phyloP scores from a whole-genome alignment of 2,113 vertebrate species.

The Arenaria interpres region DNA sequence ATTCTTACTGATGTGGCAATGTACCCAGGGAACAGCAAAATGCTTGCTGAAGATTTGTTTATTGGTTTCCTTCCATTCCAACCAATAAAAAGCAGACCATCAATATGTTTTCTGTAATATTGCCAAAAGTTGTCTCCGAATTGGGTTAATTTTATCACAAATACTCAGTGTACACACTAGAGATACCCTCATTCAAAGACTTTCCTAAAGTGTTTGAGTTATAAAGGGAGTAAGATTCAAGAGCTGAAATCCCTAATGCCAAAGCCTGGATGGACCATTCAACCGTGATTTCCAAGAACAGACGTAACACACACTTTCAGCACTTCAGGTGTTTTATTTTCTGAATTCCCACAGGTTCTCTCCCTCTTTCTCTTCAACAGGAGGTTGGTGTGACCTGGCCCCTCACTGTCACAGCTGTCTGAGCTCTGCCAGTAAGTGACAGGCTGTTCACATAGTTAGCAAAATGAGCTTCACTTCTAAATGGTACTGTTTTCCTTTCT shows the following conservation, averaged over 20 bases:
- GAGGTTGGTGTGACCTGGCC: neutral
- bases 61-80: neutral
- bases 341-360: neutral
- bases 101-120: neutral
- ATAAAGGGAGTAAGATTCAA: neutral
- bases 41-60: neutral
- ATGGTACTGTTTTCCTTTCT: slow-evolving; percentile 11
- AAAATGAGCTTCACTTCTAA: slow-evolving; percentile 58
- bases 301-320: neutral
- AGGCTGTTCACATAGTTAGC: slow-evolving; percentile 34
- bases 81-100: neutral
- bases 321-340: slow-evolving; percentile 16
- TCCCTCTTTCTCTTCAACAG: neutral
- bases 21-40: neutral
- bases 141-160: neutral
- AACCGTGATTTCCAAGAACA: neutral
- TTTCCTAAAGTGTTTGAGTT: neutral
- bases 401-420: slow-evolving; percentile 5
- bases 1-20: neutral
- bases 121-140: neutral
- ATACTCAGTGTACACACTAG: neutral
- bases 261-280: neutral
- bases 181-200: neutral
- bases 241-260: neutral
- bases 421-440: slow-evolving; percentile 43